Conservation (phyloP, 1,140 invertebrate genomes). For the Zaprionus ornatus region DNA sequence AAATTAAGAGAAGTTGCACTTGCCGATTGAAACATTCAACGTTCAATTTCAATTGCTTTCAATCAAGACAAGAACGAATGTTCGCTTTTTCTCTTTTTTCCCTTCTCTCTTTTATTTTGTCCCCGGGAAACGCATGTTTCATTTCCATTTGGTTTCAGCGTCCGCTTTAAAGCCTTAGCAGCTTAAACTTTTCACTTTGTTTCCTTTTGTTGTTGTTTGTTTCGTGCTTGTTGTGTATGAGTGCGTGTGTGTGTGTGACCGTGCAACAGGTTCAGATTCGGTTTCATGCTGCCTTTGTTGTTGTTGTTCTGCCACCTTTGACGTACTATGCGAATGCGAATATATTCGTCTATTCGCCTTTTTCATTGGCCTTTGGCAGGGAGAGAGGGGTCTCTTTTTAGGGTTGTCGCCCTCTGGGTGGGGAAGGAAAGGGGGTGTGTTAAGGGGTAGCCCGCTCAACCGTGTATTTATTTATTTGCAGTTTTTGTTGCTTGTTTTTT, state of each 20-base stretch:
- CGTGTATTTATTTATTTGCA: conserved; percentile 59
- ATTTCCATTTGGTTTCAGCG: conserved; percentile 22
- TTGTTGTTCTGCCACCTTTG: conserved; percentile 17
- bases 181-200: conserved; percentile 43
- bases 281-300: conserved; percentile 4
- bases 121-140: conserved; percentile 7
- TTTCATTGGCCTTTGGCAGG: conserved; percentile 50
- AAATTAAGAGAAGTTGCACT: conserved; percentile 1
- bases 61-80: background rate
- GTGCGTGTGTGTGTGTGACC: conserved; percentile 49
- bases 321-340: background rate
- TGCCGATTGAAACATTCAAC: background rate
- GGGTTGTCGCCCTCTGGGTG: conserved; percentile 11
- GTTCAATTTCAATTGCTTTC: conserved; percentile 30
- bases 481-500: conserved; percentile 45
- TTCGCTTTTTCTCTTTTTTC: conserved; percentile 35
- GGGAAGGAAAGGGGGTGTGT: too few relatives aligned
- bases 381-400: conserved; percentile 45
- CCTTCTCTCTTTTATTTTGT: background rate
- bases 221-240: conserved; percentile 53
- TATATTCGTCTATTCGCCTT: conserved; percentile 37
- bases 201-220: conserved; percentile 34
- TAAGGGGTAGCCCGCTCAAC: conserved; percentile 1
- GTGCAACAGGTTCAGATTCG: conserved; percentile 70
- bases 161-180: conserved; percentile 39